Base-by-base conservation (phyloP, 2,888 invertebrate species). In the Rugalucina vietnamica region DNA sequence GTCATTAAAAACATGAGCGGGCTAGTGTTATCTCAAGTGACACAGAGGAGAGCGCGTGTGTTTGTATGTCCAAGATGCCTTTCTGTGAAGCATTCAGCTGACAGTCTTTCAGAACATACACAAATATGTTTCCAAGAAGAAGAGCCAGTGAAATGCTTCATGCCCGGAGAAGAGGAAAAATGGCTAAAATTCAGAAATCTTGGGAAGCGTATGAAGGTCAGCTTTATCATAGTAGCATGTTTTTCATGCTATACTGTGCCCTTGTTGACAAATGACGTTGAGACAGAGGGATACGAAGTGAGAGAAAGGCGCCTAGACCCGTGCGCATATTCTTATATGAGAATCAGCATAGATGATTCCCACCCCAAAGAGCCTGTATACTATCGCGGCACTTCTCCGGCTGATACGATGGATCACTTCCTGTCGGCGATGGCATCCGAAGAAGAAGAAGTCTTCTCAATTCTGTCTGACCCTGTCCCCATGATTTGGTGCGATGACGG, bases 401-500 rank as follows among this genome's bases (percentile, higher is more conserved):
- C 34, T 4, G 70, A 70, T 8, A 70, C 70, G 3, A 70, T 70
- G 70, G n/a, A n/a, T 4, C 34, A 36, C 21, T 70, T 70, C 36
- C 37, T 70, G 36, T 37, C 70, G 3, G 70, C 34, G 8, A 39
- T 70, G 70, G 70, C 70, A 3, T 4, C 36, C 5, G 70, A 70
- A 24, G 70, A 70, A 70, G n/a, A 39, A n/a, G 39, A 70, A 70
- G 70, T 70, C 3, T 70, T 70, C 37, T 36, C 36, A 34, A 70
- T 70, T 10, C 21, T 70, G 36, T 34, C 70, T 24, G 36, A 70
- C n/a, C n/a, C 70, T 36, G 37, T 10, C 3, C 76, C 76, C 2
- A 43, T 69, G 39, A 29, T 24, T 18, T 76, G 43, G 60, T 76
- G 76, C 57, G 76, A 76, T 21, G 69, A 69, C 3, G 69, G 76